Evolutionary conservation across 2,797 vertebrate genomes (phyloP).

Genomic region (Melanotaenia nigrans): DNA sequence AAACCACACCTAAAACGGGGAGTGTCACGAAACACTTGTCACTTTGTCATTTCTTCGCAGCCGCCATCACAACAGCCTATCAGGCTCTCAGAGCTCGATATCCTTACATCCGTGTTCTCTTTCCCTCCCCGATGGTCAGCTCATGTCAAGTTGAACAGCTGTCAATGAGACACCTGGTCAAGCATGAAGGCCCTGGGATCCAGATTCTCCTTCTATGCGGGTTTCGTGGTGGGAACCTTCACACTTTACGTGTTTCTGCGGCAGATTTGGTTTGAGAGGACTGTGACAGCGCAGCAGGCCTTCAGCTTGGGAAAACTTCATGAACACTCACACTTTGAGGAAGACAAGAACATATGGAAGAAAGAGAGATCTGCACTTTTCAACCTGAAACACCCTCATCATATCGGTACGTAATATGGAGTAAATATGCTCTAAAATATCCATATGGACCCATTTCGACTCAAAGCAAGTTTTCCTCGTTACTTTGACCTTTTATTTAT

Average conservation of each 20-base stretch:
- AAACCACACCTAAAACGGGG: slow-evolving; percentile 60
- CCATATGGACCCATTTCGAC: not conserved
- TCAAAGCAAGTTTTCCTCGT: not conserved
- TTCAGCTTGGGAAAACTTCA: not conserved
- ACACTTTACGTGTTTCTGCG: slow-evolving; percentile 79
- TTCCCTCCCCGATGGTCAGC: slow-evolving; percentile 16
- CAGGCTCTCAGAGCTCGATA: rapidly evolving
- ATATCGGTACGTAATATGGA: slow-evolving; percentile 71
- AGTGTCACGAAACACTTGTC: slow-evolving; percentile 13
- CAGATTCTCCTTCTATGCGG: slow-evolving; percentile 79
- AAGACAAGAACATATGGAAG: slow-evolving; percentile 75
- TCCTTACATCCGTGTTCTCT: not conserved
- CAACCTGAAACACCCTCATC: slow-evolving; percentile 82
- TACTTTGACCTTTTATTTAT: not conserved
- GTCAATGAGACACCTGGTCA: slow-evolving; percentile 36
- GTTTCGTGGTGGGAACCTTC: slow-evolving; percentile 82
- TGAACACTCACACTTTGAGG: slow-evolving; percentile 30
- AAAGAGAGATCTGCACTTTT: slow-evolving; percentile 84
- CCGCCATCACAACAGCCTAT: not conserved
- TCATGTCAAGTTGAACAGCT: slow-evolving; percentile 41
- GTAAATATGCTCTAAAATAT: not conserved
- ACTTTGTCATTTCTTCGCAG: not conserved
- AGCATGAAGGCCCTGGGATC: slow-evolving; percentile 76
- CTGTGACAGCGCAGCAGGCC: not conserved
- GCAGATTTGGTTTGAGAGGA: slow-evolving; percentile 69